Base-by-base conservation (phyloP, 2,113 vertebrate genomes). In the Saiga tatarica region DNA sequence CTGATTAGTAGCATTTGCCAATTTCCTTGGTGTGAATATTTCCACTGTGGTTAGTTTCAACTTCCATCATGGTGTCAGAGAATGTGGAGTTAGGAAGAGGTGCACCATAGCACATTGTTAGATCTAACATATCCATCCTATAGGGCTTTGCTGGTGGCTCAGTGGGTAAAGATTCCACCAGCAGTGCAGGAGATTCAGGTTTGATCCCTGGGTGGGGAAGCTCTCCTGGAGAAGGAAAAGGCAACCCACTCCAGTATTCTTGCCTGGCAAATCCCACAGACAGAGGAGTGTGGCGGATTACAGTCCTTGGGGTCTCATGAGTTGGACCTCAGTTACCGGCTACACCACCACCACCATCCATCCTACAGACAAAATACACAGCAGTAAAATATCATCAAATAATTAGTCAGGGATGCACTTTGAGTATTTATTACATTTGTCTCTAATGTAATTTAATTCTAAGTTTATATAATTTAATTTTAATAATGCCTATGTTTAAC, bases 371-470 rank as follows among this genome's bases (percentile, higher is more conserved):
- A 84, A 81, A 79, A 52, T n/a, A 55, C 39, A 52, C 85, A 87
- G 11, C 19, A 53, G 16, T 59, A 60, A 95, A 86, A 36, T 19
- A 19, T 79, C 93, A 74, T 53, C 79, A 76, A n/a, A 42, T 74
- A 74, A 9, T 47, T 91, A 84, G 36, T 28, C 19, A 19, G 25
- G 52, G 17, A 50, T 60, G 11, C 36, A 39, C 17, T 83, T 64
- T 55, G 42, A 93, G 4, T 79, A 42, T 59, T 74, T 71, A 53
- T 59, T 74, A 87, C 13, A 2, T 93, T 96, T 62, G 28, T 60
- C 45, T 96, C 28, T 74, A 87, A 95, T 87, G 45, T 67, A 67
- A 92, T 94, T 86, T 94, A 91, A 78, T 64, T 92, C 39, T 84
- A 91, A 60, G 47, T 89, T 86, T 82, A 23, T 26, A 74, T 85